Evolutionary conservation across 2,113 vertebrate genomes (phyloP).

Genomic region (Macaca nemestrina): DNA sequence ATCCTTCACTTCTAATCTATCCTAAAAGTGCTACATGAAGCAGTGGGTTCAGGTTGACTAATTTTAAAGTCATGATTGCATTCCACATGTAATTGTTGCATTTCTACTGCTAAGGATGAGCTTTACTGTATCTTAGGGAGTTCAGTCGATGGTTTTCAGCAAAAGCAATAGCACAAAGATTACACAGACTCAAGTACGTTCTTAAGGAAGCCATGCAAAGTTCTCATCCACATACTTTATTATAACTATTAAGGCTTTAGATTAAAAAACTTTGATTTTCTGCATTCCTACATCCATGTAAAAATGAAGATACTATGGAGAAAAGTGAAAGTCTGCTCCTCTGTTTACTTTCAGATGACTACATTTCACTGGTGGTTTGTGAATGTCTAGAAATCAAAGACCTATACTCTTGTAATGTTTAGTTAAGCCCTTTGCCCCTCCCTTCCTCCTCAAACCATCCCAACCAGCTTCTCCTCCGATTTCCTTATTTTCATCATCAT

Average conservation of each 20-base stretch:
- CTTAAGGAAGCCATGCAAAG: neutral
- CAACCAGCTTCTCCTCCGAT: neutral
- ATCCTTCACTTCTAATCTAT: neutral
- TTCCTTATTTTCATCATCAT: neutral
- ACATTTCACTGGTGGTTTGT: neutral
- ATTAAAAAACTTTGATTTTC: slow-evolving; percentile 29
- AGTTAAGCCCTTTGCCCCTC: neutral
- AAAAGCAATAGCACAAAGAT: neutral
- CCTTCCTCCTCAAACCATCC: neutral
- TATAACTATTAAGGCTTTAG: neutral
- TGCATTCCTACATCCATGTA: neutral
- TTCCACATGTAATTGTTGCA: neutral
- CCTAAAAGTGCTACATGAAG: neutral
- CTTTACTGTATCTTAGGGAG: neutral
- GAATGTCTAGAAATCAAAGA: neutral
- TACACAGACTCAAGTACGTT: neutral
- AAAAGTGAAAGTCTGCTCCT: slow-evolving; percentile 12
- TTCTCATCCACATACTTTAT: neutral
- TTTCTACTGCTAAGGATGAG: neutral
- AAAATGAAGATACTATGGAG: slow-evolving; percentile 11
- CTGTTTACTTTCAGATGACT: neutral
- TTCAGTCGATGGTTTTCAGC: neutral
- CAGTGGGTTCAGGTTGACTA: neutral
- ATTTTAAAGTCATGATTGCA: slow-evolving; percentile 17
- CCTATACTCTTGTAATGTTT: neutral